These are phyloP conservation scores for Bicyclus anynana DNA, from an alignment of 1,140 invertebrate genomes.

Conservation along the genomic window DNA sequence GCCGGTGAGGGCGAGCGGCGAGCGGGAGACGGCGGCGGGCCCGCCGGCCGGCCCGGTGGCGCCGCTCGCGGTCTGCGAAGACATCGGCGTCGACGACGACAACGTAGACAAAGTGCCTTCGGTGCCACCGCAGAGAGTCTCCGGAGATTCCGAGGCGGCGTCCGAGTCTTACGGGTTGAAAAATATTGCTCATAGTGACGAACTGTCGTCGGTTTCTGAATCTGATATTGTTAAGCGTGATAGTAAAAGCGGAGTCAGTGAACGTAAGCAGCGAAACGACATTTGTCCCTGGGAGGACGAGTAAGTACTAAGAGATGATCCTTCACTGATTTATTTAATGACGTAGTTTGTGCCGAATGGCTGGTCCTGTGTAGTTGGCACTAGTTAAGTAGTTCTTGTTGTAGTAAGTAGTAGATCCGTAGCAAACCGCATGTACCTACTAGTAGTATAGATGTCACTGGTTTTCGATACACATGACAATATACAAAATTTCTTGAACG, in stretches of 20 bases:
- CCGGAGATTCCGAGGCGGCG: conserved; percentile 48
- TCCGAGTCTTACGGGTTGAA: conserved; percentile 50
- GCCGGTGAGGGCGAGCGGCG: neutral
- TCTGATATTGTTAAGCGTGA: conserved; percentile 69
- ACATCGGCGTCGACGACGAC: conserved; percentile 81
- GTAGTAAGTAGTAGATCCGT: conserved; percentile 10
- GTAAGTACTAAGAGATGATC: conserved; percentile 79
- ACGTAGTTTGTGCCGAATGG: conserved; percentile 11
- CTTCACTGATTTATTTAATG: conserved; percentile 11
- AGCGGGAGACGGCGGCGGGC: neutral
- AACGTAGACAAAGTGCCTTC: conserved; percentile 70
- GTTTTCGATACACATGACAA: conserved; percentile 14
- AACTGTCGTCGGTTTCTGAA: conserved; percentile 58
- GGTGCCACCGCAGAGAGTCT: conserved; percentile 46
- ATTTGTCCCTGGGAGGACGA: conserved; percentile 94
- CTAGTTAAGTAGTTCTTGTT: conserved; percentile 3
- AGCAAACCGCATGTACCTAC: too few species aligned
- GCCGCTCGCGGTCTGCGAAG: conserved; percentile 81
- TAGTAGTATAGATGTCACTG: conserved; percentile 1
- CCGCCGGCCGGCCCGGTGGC: conserved; percentile 52
- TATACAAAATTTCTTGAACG: neutral
- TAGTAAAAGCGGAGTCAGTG: conserved; percentile 60
- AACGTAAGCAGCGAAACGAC: conserved; percentile 82
- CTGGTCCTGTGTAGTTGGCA: neutral
- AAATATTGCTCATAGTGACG: conserved; percentile 58